A percentile compares a stretch with the other conserved stretches of the same genome.
These are phyloP conservation scores for Megalurothrips usitatus DNA, from an alignment of 2,888 invertebrate genomes.

Conservation along the genomic window DNA sequence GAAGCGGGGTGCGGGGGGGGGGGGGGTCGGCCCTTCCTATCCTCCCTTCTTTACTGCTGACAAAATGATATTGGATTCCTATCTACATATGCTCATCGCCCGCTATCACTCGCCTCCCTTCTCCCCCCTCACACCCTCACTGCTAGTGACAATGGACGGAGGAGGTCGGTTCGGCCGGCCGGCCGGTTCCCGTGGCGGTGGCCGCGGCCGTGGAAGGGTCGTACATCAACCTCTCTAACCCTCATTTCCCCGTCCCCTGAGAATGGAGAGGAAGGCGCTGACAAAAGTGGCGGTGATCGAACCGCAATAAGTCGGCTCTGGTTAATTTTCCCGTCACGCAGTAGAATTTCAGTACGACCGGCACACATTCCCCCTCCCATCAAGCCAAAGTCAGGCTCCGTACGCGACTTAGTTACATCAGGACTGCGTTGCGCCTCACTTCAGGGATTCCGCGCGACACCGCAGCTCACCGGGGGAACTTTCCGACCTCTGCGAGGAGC, in stretches of 20 bases:
- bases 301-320: too few species aligned
- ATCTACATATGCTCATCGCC: constrained; percentile 16
- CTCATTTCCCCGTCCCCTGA: neutral
- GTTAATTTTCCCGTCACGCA: too few species aligned
- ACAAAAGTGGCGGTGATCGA: too few species aligned
- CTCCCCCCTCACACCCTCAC: neutral
- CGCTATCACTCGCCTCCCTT: neutral
- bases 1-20: neutral
- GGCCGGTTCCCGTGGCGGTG: neutral
- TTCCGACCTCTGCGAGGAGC: too few species aligned
- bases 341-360: too few species aligned
- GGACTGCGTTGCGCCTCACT: too few species aligned
- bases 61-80: constrained; percentile 26
- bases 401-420: too few species aligned
- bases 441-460: too few species aligned
- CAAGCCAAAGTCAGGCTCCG: too few species aligned
- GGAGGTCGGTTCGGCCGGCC: neutral
- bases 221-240: neutral
- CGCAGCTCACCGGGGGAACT: too few species aligned
- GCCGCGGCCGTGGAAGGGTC: neutral
- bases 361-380: too few species aligned
- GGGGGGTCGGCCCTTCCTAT: neutral
- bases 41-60: constrained; percentile 18
- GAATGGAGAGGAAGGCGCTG: too few species aligned
- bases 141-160: neutral